Base-by-base conservation (phyloP, 1,140 invertebrate species). In the Rhyzopertha dominica region DNA sequence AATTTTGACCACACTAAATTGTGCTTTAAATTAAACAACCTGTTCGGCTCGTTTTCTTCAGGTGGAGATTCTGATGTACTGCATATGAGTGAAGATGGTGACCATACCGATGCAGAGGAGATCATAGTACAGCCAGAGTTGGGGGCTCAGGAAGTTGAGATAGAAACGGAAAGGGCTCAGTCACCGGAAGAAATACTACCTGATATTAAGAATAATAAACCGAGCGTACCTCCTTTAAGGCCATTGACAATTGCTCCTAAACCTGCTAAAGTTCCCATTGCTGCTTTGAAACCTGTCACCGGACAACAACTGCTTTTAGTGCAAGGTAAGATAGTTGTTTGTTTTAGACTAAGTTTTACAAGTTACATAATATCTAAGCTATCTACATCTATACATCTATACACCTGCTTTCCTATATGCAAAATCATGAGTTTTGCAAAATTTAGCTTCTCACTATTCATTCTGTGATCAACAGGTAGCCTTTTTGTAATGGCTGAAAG, bases 211-310 rank as follows among this genome's bases (percentile, higher is more conserved):
- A 38, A 41, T n/a, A 58, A 56, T 41, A 38, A 47, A 10, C n/a
- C 48, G 32, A 31, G 25, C 4, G 52, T 68, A 4, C 65, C 64
- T 13, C 66, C 62, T 12, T 52, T 66, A 29, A 44, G 64, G 35
- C 63, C 62, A 14, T 45, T 68, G n/a, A 63, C 59, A 16, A 68
- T 68, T 37, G 66, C 66, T 10, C 66, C 66, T 5, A 68, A 68
- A 53, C 66, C 65, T 28, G 43, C 61, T 26, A 63, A 64, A 44
- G 46, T 66, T 13, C 61, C 65, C 14, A 51, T 66, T 13, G 24
- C 53, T 9, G 45, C 62, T n/a, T 51, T 63, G 20, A 66, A 66
- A 53, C 47, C 61, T 5, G 44, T 59, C 12, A 35, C 47, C 8
- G 63, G 61, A 8, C 60, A 64, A 45, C 62, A 59, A 36, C 32